Percentiles rank a stretch among this genome's conserved stretches.
phyloP scores from a whole-genome alignment of 2,888 invertebrate species.

The Patella caerulea region DNA sequence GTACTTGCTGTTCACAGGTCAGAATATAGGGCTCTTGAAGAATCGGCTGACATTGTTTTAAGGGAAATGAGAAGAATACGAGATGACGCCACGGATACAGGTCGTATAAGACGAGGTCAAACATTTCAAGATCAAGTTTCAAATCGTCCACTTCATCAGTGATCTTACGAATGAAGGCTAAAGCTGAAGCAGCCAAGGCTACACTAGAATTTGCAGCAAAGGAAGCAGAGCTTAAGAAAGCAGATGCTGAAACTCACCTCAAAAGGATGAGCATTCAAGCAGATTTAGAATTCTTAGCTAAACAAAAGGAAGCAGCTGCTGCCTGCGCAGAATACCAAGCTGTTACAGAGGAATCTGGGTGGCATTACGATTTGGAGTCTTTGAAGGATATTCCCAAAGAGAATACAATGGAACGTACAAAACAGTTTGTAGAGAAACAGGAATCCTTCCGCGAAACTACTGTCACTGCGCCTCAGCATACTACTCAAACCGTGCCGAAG shows the following conservation, averaged over 20 bases:
- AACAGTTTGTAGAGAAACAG: not conserved
- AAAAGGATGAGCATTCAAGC: no score
- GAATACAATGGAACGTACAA: not conserved
- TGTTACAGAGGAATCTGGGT: conserved; percentile 4
- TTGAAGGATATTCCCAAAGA: not conserved
- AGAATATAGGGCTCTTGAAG: not conserved
- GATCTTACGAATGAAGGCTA: conserved; percentile 2
- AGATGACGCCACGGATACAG: not conserved
- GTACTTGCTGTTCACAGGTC: not conserved
- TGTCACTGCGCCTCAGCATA: no score
- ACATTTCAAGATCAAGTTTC: not conserved
- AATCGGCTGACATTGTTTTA: not conserved
- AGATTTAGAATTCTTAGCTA: no score
- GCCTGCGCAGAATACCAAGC: conserved; percentile 21
- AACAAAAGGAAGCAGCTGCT: no score
- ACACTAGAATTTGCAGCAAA: conserved; percentile 10
- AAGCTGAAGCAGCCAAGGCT: conserved; percentile 16
- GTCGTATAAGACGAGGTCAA: not conserved
- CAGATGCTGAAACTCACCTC: no score
- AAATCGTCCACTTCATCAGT: not conserved
- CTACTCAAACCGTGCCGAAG: no score
- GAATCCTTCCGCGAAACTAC: no score
- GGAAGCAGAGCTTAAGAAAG: no score
- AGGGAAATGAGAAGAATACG: not conserved
- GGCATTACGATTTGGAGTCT: not conserved